Base-by-base conservation (phyloP, 2,113 vertebrate species). In the Phrynosoma blainvillii region DNA sequence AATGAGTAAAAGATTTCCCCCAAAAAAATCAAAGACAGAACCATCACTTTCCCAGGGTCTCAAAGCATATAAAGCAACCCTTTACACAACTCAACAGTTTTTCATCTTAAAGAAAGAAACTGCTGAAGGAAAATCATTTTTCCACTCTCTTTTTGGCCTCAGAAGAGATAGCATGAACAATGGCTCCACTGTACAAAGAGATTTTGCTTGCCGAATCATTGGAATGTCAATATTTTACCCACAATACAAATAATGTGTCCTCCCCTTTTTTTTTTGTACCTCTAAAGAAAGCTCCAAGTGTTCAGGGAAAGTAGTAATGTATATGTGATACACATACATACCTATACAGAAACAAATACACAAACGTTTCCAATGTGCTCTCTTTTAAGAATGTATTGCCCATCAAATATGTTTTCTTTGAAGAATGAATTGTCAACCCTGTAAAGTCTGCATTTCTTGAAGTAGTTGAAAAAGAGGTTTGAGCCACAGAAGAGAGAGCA, bases 331-430 rank as follows among this genome's bases (percentile, higher is more conserved):
- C 4, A 5, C 47, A 47, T 47, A 47, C 7, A 47, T 47, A 47
- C 47, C 47, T 47, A 47, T 47, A 47, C 47, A 47, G 47, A 47
- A 4, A 0, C 0, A 1, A 27, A 36, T 36, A 36, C 36, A 36
- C 36, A 36, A 36, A 36, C 47, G 23, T 76, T 82, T 84, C 36
- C 75, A 66, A 32, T 32, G 12, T 14, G 54, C 30, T 79, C 47
- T 16, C 66, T 83, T 36, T 84, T 27, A 76, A 78, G 5, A 25
- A 52, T 65, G 23, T 21, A 42, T 25, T 23, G 40, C 25, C 21
- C 23, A 2, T 40, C 18, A 16, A 42, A 23, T 4, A 5, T 47
- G 47, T 47, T 47, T 47, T 47, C 47, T 47, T 47, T 47, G 47
- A 47, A 47, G 7, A 47, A 47, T 47, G 47, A 47, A 47, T 47